Evolutionary conservation across 2,797 vertebrate genomes (phyloP).

Genomic region (Clarias pachynema): DNA sequence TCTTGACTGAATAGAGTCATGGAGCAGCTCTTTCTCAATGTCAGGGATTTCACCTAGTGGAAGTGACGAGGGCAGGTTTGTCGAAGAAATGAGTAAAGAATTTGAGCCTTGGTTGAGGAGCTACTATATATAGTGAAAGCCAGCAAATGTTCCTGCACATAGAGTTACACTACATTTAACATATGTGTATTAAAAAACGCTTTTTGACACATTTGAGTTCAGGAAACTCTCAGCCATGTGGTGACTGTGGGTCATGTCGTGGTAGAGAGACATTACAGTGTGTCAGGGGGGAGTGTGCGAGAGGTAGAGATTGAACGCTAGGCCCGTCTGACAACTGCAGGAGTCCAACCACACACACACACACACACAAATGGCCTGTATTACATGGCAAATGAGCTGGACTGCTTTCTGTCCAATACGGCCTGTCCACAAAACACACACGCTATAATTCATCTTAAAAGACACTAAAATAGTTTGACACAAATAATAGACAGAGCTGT

Average conservation of each 20-base stretch:
- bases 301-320: background rate
- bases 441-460: background rate
- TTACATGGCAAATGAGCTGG: background rate
- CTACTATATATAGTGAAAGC: too few relatives aligned
- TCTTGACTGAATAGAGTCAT: too few relatives aligned
- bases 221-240: background rate
- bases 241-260: conserved; percentile 11
- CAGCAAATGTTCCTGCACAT: too few relatives aligned
- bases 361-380: background rate
- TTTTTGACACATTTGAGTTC: too few relatives aligned
- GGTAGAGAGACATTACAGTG: conserved; percentile 17
- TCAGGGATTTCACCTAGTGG: too few relatives aligned
- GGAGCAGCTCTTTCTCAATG: too few relatives aligned
- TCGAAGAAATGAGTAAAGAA: too few relatives aligned
- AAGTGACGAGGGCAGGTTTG: too few relatives aligned
- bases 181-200: background rate
- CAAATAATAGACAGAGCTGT: conserved; percentile 68
- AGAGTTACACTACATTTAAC: background rate
- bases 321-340: conserved; percentile 35
- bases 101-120: too few relatives aligned
- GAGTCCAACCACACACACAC: conserved; percentile 1
- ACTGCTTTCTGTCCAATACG: background rate
- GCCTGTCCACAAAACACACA: background rate
- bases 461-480: background rate
- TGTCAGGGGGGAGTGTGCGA: conserved; percentile 3